Evolutionary conservation across 92 coral and sea anemone genomes (phyloP), one percentile per base, ranked within the genome.

Genomic region (Porites cylindrica): DNA sequence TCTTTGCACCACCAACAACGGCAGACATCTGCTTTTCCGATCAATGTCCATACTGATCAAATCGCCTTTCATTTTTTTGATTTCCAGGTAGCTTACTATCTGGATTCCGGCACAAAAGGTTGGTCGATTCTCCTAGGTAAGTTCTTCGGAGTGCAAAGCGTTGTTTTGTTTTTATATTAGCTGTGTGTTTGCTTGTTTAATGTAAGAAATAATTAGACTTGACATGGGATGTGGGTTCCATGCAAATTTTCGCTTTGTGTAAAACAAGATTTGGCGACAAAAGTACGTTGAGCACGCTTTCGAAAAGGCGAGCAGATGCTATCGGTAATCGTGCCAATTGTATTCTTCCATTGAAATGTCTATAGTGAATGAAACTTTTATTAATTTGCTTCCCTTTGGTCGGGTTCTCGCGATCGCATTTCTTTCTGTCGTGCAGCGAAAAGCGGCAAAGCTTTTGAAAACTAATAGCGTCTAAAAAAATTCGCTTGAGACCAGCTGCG

Each of bases 161-260:
- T 67, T 95, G 98, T 95, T 95, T 97, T 93, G 99, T 88, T 96
- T 95, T 96, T 82, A 91, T 85, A 97, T 97, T 97, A 97, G 88
- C 79, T 69, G 76, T 80, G 89, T 93, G 91, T 89, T 95, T 94
- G 95, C 95, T 88, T 86, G 98, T 95, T 92, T 90, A 86, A 95
- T 90, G 95, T 97, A 93, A 86, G 94, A 93, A 95, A 94, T 95
- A 97, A 97, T 97, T 97, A 93, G 94, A 90, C 77, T 86, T 97
- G 99, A 95, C 99, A 92, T 91, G 81, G 88, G 83, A 79, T 91
- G 90, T 61, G 85, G 61, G 89, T 71, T 76, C 83, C 78, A 86
- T 86, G 91, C 86, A 91, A 91, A 91, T 91, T 38, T 89, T 79
- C 63, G 79, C 91, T 71, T 88, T 82, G 88, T 81, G 85, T 72